Conservation (phyloP, 2,888 invertebrate species). For the Zonitis immaculata region DNA sequence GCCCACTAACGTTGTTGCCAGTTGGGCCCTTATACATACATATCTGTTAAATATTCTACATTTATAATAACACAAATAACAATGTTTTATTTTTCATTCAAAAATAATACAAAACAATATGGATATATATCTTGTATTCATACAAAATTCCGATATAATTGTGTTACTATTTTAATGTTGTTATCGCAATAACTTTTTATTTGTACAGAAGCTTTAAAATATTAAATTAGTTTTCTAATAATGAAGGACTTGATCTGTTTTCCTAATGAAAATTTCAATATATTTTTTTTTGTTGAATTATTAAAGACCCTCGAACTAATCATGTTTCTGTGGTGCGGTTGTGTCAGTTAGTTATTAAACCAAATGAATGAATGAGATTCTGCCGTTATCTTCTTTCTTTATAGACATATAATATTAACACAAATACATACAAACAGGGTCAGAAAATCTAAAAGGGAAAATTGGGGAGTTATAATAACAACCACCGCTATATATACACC, state of each 20-base stretch:
- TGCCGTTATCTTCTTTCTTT: neutral
- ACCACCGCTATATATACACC: too few species aligned
- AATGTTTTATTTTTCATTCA: too few species aligned
- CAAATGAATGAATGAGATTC: neutral
- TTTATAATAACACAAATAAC: too few species aligned
- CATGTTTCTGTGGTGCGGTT: neutral
- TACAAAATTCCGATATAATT: neutral
- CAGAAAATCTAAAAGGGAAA: neutral
- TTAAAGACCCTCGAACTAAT: neutral
- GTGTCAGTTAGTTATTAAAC: neutral
- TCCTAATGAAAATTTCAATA: neutral
- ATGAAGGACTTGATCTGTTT: neutral
- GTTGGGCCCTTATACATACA: too few species aligned
- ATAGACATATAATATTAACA: too few species aligned
- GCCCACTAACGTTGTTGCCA: neutral
- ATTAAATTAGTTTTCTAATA: neutral
- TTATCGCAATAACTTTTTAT: too few species aligned
- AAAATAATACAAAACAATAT: too few species aligned
- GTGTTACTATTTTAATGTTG: neutral
- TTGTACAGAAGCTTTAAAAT: neutral
- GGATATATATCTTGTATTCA: neutral
- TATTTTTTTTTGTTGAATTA: neutral
- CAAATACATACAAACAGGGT: neutral
- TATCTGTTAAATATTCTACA: too few species aligned
- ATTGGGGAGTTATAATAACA: neutral